Conservation (phyloP, 2,888 invertebrate genomes). For the Blastobasis adustella region DNA sequence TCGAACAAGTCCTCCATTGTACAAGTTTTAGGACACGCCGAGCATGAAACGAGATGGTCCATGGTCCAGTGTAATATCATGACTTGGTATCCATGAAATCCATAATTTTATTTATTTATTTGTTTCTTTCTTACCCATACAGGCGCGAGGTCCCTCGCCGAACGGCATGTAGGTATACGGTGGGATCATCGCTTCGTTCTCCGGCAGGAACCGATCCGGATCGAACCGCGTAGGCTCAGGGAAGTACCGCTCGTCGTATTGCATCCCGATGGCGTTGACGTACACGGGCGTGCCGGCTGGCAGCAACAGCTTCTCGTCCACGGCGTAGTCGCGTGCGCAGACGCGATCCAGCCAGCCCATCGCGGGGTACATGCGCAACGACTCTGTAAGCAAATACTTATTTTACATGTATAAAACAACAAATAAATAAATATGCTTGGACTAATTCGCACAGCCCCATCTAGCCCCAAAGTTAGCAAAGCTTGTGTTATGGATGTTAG, state of each 20-base stretch:
- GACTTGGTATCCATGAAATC: too few relatives aligned
- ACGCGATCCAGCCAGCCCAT: conserved; percentile 46
- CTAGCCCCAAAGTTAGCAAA: too few relatives aligned
- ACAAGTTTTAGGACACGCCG: too few relatives aligned
- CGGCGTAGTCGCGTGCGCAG: conserved; percentile 24
- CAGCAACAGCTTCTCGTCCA: conserved; percentile 36
- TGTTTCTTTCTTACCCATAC: conserved; percentile 64
- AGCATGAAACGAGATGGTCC: too few relatives aligned
- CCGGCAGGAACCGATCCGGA: conserved; percentile 70
- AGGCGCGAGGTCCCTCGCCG: conserved; percentile 72
- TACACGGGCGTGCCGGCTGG: conserved; percentile 31
- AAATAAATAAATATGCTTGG: too few relatives aligned
- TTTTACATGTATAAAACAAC: too few relatives aligned
- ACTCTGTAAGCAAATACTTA: conserved; percentile 28
- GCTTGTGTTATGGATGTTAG: too few relatives aligned
- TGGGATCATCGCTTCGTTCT: conserved; percentile 17
- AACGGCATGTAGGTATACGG: conserved; percentile 57
- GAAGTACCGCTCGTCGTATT: conserved; percentile 57
- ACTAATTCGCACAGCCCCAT: too few relatives aligned
- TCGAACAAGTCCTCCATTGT: too few relatives aligned
- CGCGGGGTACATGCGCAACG: conserved; percentile 35
- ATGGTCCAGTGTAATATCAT: too few relatives aligned
- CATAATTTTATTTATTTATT: too few relatives aligned
- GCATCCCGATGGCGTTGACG: conserved; percentile 31
- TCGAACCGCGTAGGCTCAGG: conserved; percentile 68